A percentile compares a stretch with the other conserved stretches of the same genome.
phyloP scores from a whole-genome alignment of 2,797 vertebrate species.

The Tragopan temminckii region DNA sequence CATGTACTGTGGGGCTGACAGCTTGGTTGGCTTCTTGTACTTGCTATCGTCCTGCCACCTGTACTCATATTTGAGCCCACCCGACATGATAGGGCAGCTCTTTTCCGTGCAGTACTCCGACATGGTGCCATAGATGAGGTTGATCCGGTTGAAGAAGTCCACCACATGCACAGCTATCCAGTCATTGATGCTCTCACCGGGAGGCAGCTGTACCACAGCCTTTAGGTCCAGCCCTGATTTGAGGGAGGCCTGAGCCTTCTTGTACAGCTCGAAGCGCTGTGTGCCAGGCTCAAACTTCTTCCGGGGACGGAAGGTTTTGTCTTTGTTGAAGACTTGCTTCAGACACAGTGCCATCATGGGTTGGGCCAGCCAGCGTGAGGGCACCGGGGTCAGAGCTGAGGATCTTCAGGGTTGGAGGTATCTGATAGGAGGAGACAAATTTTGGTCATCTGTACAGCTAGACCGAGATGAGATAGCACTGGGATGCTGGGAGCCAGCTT shows the following conservation, averaged over 20 bases:
- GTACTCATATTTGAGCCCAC: constrained; percentile 96
- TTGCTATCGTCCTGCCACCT: constrained; percentile 96
- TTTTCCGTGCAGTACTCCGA: constrained; percentile 94
- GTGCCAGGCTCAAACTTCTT: constrained; percentile 97
- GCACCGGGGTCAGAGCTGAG: not conserved
- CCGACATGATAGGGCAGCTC: constrained; percentile 96
- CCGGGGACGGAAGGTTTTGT: constrained; percentile 96
- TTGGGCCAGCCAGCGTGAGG: not conserved
- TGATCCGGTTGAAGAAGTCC: constrained; percentile 99
- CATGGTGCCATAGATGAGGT: constrained; percentile 98
- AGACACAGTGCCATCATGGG: constrained; percentile 92
- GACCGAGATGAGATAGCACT: rapidly evolving
- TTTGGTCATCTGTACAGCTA: not conserved
- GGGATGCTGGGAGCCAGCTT: not conserved
- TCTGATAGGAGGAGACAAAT: constrained; percentile 1
- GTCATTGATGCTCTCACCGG: constrained; percentile 92
- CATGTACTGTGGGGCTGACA: constrained; percentile 96
- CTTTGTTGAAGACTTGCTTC: constrained; percentile 98
- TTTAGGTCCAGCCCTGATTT: constrained; percentile 96
- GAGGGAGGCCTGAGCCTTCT: constrained; percentile 97
- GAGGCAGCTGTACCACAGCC: constrained; percentile 94
- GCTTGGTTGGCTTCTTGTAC: constrained; percentile 95
- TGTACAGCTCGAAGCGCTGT: constrained; percentile 96
- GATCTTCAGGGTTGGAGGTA: not conserved
- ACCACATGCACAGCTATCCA: constrained; percentile 98